These are phyloP conservation scores for Tholera decimalis DNA, from an alignment of 2,888 invertebrate genomes.

Conservation along the genomic window DNA sequence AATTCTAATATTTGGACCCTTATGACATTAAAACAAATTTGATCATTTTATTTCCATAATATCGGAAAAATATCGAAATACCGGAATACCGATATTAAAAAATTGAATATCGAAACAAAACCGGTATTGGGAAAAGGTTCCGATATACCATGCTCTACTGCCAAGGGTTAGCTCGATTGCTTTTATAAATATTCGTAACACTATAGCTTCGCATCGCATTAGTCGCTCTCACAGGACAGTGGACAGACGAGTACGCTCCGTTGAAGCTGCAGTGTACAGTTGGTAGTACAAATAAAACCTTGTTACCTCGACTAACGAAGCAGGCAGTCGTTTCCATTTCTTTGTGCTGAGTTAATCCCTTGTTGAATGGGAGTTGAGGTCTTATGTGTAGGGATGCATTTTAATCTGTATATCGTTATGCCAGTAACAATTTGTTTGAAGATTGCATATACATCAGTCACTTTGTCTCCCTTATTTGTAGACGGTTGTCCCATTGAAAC, in stretches of 20 bases:
- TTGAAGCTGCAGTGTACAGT: constrained; percentile 39
- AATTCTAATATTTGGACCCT: too few species aligned
- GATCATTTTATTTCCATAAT: too few species aligned
- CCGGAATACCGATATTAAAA: too few species aligned
- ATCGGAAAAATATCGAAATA: too few species aligned
- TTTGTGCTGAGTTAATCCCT: constrained; percentile 53
- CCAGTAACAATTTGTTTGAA: constrained; percentile 5
- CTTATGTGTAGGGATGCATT: constrained; percentile 16
- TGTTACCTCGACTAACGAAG: constrained; percentile 49
- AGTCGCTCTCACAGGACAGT: constrained; percentile 2
- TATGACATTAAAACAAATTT: too few species aligned
- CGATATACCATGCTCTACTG: too few species aligned
- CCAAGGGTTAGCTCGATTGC: too few species aligned
- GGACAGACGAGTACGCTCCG: constrained; percentile 10
- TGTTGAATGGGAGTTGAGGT: constrained; percentile 52
- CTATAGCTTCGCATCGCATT: constrained; percentile 12
- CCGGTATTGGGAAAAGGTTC: too few species aligned
- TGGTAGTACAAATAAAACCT: constrained; percentile 56
- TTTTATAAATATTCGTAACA: too few species aligned
- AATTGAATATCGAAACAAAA: too few species aligned
- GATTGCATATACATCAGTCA: background rate
- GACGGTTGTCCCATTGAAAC: too few species aligned
- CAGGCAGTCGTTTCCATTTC: constrained; percentile 46
- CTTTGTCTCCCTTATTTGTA: background rate
- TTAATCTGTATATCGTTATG: background rate